Evolutionary conservation across 2,888 invertebrate genomes (phyloP), one percentile per base, ranked within the genome.

Genomic region (Epinotia demarniana): DNA sequence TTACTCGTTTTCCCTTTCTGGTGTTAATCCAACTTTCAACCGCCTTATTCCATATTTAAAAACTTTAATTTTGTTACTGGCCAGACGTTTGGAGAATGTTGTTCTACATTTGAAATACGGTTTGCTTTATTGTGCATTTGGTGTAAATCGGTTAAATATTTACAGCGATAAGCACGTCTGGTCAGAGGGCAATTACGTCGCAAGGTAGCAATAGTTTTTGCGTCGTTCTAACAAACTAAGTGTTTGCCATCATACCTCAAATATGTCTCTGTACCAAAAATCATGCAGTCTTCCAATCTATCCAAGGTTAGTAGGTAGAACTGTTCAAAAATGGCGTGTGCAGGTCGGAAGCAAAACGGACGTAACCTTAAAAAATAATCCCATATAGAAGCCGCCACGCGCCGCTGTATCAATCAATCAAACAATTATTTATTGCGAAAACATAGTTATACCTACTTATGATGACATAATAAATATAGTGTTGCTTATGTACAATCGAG

Each of bases 21-120:
- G 66, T 74, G 69, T 69, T 79, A 78, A 82, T 85, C 80, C 74
- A 81, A 79, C 79, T 77, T 72, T 64, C 80, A 79, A 79, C 80
- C 13, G 49, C 58, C 33, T 63, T 46, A 6, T 46, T 74, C 46
- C 61, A 18, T 53, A 43, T 74, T 69, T 18, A 18, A 62, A 19
- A 5, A 18, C 4, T 27, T 57, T 33, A 23, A 53, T 58, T 9
- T 62, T 46, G 61, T 68, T 57, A 33, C 67, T 61, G 53, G 67
- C 73, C 53, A 19, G 33, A 55, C 18, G 13, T 60, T 33, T 9
- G 8, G 33, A 19, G 19, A 55, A 16, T 71, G 9, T 39, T 13
- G 13, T 53, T 55, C 19, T 3, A 62, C 27, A 64, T 58, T 71
- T 53, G 43, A 63, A 63, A 16, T n/a, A 43, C 18, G n/a, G 6